phyloP scores from a whole-genome alignment of 2,888 invertebrate genomes.

The Eudemis profundana region DNA sequence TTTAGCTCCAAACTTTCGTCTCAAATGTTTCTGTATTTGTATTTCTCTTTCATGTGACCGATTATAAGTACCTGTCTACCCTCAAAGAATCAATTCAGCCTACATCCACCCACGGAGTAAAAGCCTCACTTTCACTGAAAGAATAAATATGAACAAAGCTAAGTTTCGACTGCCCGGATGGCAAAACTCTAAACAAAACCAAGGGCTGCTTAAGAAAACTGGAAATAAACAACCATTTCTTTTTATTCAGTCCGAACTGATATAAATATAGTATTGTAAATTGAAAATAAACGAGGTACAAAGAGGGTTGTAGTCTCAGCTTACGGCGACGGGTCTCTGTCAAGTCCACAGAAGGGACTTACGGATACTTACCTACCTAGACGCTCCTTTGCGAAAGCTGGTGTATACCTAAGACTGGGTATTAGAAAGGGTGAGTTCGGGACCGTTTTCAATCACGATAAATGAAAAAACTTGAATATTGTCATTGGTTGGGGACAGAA shows the following conservation, averaged over 20 bases:
- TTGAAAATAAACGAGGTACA: constrained; percentile 69
- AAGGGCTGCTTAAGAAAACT: background rate
- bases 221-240: constrained; percentile 45
- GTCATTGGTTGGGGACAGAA: background rate
- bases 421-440: background rate
- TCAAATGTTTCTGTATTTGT: constrained; percentile 12
- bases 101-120: background rate
- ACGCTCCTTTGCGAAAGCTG: constrained; percentile 45
- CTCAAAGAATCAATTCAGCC: background rate
- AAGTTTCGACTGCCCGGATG: background rate
- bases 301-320: constrained; percentile 56
- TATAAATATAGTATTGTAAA: constrained; percentile 64
- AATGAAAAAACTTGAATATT: background rate
- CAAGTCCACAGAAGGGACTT: constrained; percentile 58
- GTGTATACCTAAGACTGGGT: constrained; percentile 4
- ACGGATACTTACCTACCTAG: constrained; percentile 57
- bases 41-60: background rate
- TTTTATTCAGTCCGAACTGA: constrained; percentile 56
- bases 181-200: background rate
- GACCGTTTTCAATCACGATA: background rate
- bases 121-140: background rate
- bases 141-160: background rate
- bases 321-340: constrained; percentile 51
- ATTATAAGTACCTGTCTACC: background rate
- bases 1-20: constrained; percentile 13